Conservation (phyloP, 2,113 vertebrate species). For the Marmota monax region DNA sequence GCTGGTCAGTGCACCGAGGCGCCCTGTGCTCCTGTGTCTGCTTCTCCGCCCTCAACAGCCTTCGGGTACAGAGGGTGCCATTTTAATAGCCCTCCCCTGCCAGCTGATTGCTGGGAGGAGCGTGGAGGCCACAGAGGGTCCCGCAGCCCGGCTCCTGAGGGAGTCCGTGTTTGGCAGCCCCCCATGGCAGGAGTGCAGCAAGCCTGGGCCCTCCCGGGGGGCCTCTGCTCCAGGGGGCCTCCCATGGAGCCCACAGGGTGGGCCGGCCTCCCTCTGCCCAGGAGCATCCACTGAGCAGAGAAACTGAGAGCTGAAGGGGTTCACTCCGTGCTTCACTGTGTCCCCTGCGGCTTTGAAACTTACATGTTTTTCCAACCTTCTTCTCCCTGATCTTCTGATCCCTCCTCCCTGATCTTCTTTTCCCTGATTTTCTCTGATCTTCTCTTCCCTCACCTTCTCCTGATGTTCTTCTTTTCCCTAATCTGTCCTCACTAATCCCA, state of each 20-base stretch:
- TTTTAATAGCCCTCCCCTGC: no score
- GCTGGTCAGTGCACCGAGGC: not conserved
- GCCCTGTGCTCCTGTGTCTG: not conserved
- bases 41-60: rapidly evolving
- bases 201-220: not conserved
- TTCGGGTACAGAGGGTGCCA: not conserved
- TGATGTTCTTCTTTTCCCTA: no score
- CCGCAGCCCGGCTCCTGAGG: not conserved
- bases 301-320: no score
- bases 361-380: no score
- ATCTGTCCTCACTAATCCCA: no score
- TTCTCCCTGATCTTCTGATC: no score
- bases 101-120: not conserved
- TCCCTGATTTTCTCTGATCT: no score
- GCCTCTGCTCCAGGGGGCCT: not conserved
- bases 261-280: rapidly evolving
- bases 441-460: no score
- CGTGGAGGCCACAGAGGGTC: rapidly evolving
- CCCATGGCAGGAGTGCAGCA: not conserved
- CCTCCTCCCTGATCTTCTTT: no score
- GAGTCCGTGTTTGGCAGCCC: not conserved
- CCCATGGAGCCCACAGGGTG: not conserved
- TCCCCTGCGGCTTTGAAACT: no score
- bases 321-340: no score
- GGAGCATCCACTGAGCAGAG: rapidly evolving